phyloP scores from a whole-genome alignment of 2,113 vertebrate genomes.

The Recurvirostra avosetta region DNA sequence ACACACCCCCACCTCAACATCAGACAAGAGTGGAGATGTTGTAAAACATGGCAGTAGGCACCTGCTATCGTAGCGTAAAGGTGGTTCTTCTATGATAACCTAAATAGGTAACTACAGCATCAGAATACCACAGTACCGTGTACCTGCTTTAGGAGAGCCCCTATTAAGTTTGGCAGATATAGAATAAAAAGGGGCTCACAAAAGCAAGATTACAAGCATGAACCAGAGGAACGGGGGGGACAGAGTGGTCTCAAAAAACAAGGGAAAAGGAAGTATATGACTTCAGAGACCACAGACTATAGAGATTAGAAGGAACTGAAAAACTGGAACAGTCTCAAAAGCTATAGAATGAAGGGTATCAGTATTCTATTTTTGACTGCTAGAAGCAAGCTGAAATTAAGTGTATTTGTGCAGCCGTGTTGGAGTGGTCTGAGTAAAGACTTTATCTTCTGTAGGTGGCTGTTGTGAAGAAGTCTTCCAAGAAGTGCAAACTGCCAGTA shows the following conservation, averaged over 20 bases:
- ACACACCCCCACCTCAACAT: neutral
- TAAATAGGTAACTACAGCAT: accelerated
- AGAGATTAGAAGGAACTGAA: conserved; percentile 14
- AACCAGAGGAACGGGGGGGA: neutral
- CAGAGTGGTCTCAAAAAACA: neutral
- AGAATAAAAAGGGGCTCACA: neutral
- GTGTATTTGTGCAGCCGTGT: accelerated
- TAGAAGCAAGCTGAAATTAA: neutral
- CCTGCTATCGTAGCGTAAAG: accelerated
- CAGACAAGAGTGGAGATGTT: neutral
- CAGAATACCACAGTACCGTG: accelerated
- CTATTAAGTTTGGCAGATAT: accelerated
- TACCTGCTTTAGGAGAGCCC: neutral
- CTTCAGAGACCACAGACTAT: neutral
- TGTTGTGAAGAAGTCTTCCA: neutral
- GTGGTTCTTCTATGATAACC: neutral
- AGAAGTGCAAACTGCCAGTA: neutral
- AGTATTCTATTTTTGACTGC: neutral
- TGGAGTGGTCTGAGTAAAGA: neutral
- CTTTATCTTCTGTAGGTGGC: neutral
- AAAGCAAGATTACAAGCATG: neutral
- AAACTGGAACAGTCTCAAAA: conserved; percentile 6
- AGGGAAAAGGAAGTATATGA: neutral
- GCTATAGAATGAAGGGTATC: neutral
- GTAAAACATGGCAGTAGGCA: neutral